Percentiles rank a stretch among this genome's conserved stretches.
Conservation (phyloP, 2,113 vertebrate genomes). For the Sardina pilchardus region DNA sequence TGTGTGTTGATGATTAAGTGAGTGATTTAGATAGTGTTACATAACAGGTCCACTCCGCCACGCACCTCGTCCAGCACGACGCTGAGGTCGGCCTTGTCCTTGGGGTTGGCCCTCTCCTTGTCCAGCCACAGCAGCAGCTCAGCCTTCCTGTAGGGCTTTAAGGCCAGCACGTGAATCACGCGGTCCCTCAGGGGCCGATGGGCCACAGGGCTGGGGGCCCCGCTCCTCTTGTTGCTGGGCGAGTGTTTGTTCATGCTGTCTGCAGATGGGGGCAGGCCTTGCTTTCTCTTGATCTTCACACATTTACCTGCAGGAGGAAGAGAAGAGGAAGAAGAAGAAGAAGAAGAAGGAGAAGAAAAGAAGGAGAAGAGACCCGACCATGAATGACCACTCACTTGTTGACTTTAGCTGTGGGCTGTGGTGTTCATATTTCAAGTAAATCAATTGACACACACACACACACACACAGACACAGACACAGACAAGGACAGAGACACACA, state of each 20-base stretch:
- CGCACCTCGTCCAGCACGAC: constrained; percentile 75
- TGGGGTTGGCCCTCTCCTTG: constrained; percentile 63
- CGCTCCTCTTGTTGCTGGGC: constrained; percentile 69
- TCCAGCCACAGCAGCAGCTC: constrained; percentile 73
- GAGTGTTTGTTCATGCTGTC: constrained; percentile 71
- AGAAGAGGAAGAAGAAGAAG: neutral
- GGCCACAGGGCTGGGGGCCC: constrained; percentile 58
- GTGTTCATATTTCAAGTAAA: neutral
- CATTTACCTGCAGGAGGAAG: constrained; percentile 64
- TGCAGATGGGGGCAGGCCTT: constrained; percentile 44
- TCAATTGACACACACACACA: neutral
- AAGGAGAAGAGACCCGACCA: neutral
- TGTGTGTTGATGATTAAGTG: neutral
- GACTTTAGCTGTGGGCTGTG: neutral
- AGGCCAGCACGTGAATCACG: constrained; percentile 71
- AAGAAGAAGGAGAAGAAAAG: neutral
- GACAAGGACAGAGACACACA: neutral
- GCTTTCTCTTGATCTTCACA: constrained; percentile 69
- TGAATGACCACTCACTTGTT: neutral
- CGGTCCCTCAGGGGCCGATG: constrained; percentile 70
- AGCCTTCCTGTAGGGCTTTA: constrained; percentile 73
- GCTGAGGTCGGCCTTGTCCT: constrained; percentile 67
- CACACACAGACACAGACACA: neutral
- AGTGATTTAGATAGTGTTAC: neutral
- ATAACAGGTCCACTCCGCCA: constrained; percentile 1